A percentile compares a stretch with the other conserved stretches of the same genome.
These are phyloP conservation scores for Enteromius paludinosus DNA, from an alignment of 2,797 vertebrate genomes.

Conservation along the genomic window DNA sequence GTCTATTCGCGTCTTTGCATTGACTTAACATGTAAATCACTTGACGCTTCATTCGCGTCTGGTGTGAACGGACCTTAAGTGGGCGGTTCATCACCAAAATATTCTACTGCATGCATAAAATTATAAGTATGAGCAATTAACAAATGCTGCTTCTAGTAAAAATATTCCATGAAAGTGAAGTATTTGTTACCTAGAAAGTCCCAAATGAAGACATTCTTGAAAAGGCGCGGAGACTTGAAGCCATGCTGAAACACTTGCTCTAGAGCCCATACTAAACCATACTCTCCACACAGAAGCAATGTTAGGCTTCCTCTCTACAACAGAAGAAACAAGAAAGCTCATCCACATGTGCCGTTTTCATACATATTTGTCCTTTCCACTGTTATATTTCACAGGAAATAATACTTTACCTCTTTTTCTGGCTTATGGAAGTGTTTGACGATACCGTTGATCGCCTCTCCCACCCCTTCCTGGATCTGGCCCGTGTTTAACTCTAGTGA, in stretches of 20 bases:
- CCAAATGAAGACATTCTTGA: conserved; percentile 99
- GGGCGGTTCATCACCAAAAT: background rate
- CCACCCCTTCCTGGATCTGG: conserved; percentile 99
- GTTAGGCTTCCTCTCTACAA: conserved; percentile 94
- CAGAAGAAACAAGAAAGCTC: conserved; percentile 51
- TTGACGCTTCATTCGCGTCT: too few relatives aligned
- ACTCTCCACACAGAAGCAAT: conserved; percentile 94
- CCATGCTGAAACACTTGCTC: conserved; percentile 98
- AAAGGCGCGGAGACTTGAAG: conserved; percentile 96
- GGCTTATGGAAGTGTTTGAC: conserved; percentile 99
- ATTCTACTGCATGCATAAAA: background rate
- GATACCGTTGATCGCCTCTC: conserved; percentile 98
- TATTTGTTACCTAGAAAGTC: conserved; percentile 90
- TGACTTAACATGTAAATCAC: too few relatives aligned
- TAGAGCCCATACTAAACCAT: conserved; percentile 93
- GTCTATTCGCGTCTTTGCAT: too few relatives aligned
- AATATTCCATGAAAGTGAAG: background rate
- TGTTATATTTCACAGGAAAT: conserved; percentile 11
- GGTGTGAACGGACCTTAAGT: too few relatives aligned
- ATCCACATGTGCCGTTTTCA: background rate
- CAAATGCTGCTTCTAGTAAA: background rate
- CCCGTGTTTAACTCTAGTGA: conserved; percentile 93
- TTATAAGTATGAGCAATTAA: background rate
- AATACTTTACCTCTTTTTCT: conserved; percentile 95
- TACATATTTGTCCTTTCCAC: background rate